Percentiles rank a stretch among this genome's conserved stretches.
These are phyloP conservation scores for Microctenopoma steveboyesi DNA, from an alignment of 2,797 vertebrate genomes.

Conservation along the genomic window DNA sequence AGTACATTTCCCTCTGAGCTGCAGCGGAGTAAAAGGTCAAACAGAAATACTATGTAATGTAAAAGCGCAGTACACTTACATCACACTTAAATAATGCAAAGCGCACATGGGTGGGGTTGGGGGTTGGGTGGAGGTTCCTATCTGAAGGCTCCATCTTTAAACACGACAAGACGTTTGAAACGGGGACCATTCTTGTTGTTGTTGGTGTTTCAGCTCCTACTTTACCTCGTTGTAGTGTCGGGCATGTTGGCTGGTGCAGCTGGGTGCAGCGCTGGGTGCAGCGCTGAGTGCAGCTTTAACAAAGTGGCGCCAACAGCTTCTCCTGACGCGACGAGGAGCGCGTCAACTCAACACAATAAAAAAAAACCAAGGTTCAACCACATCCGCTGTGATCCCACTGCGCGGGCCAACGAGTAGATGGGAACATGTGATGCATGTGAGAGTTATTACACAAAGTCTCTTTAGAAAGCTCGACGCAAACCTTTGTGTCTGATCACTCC, in stretches of 20 bases:
- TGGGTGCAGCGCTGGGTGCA: no score
- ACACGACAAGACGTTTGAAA: not conserved
- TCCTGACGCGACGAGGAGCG: constrained; percentile 76
- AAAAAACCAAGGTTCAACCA: constrained; percentile 69
- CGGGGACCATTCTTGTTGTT: no score
- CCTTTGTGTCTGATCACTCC: not conserved
- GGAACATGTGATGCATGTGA: not conserved
- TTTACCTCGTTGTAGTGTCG: no score
- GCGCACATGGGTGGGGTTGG: not conserved
- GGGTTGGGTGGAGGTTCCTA: no score
- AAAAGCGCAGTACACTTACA: not conserved
- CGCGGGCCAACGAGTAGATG: constrained; percentile 3
- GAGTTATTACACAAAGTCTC: constrained; percentile 13
- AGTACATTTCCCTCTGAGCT: not conserved
- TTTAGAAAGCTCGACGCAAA: not conserved
- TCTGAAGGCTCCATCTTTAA: not conserved
- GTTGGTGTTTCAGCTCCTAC: no score
- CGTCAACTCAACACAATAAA: constrained; percentile 78
- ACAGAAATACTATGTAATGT: not conserved
- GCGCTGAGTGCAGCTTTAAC: constrained; percentile 69
- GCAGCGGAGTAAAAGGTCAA: not conserved
- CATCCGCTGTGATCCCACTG: constrained; percentile 76
- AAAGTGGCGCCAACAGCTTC: constrained; percentile 94
- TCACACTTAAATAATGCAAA: not conserved
- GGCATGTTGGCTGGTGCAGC: no score